Base-by-base conservation (phyloP, 92 coral and sea anemone genomes). In the Phenganax subtilis region DNA sequence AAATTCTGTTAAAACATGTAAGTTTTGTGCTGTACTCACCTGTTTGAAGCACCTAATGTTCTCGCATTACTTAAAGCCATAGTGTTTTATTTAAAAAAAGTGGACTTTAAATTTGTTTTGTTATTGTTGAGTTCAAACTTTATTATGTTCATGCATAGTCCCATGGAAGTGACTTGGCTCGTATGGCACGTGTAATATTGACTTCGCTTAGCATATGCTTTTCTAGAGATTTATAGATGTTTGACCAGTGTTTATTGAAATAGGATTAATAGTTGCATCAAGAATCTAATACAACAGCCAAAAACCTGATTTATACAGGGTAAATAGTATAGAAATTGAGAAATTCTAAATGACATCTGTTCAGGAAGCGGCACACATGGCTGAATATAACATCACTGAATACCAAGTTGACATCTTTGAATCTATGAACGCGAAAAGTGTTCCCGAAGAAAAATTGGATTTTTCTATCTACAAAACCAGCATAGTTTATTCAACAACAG, bases 401-500 rank as follows among this genome's bases (percentile, higher is more conserved):
- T 70, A 70, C 51, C 75, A 70, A 70, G 44, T 31, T 4, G 9
- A 28, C 12, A 16, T 7, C 53, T 31, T 70, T 4, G 30, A 70
- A 31, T 7, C 75, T 5, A 70, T 51, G 9, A 20, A 20, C 30
- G 75, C 75, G 16, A 70, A 70, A 70, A 31, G 75, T 7, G 51
- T 70, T 5, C 75, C 75, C 44, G 6, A 20, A 5, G 75, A 70
- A 28, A 15, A 70, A 70, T 31, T 70, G 51, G 75, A 70, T 31
- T 70, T 70, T 28, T 16, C 75, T 3, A 31, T 70, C 51, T 70
- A 70, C 51, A 70, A 70, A 70, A 6, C 75, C 4, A 70, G 47
- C 37, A 20, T 70, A 4, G 75, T 15, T 16, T 70, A n/a, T 15
- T 70, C 75, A 51, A 20, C 75, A n/a, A 20, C 51, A 15, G 75